Base-by-base conservation (phyloP, 2,888 invertebrate species). In the Eupithecia dodoneata region DNA sequence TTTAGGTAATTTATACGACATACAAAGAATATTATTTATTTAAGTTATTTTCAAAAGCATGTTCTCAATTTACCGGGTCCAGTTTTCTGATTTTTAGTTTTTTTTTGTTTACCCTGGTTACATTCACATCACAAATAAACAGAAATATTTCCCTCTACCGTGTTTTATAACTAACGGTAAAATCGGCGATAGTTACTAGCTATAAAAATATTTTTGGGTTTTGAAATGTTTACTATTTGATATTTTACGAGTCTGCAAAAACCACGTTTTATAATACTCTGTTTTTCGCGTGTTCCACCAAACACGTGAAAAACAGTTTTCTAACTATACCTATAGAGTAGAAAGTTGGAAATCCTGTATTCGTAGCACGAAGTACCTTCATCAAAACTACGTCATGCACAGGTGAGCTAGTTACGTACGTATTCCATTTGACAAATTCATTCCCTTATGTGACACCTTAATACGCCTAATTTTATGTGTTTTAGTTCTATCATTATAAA, bases 331-430 rank as follows among this genome's bases (percentile, higher is more conserved):
- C 30, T n/a, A 6, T n/a, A n/a, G 5, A 55, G 55, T 55, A 2
- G n/a, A 7, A n/a, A 55, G 2, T 55, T 6, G 15, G 55, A 55
- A 55, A 55, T 55, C 55, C 55, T 55, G 55, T 49, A 49, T 49
- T 55, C n/a, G n/a, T 6, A 55, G 55, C n/a, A n/a, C n/a, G 52
- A 52, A 52, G 4, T 49, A 7, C 55, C 55, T n/a, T n/a, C 55
- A n/a, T 55, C 55, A 55, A 55, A 55, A 55, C n/a, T 55, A 55
- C 55, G 55, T 55, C 55, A 55, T n/a, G 55, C 55, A 55, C n/a
- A n/a, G 55, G 55, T n/a, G n/a, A 55, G 55, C 55, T 55, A 30
- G 30, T 30, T 30, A 30, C 30, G 30, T 30, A n/a, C n/a, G n/a
- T 6, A 15, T 0, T 55, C 15, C n/a, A n/a, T 55, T 52, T 15